Conservation (phyloP, 2,888 invertebrate genomes). For the Sclerodermus sp. region DNA sequence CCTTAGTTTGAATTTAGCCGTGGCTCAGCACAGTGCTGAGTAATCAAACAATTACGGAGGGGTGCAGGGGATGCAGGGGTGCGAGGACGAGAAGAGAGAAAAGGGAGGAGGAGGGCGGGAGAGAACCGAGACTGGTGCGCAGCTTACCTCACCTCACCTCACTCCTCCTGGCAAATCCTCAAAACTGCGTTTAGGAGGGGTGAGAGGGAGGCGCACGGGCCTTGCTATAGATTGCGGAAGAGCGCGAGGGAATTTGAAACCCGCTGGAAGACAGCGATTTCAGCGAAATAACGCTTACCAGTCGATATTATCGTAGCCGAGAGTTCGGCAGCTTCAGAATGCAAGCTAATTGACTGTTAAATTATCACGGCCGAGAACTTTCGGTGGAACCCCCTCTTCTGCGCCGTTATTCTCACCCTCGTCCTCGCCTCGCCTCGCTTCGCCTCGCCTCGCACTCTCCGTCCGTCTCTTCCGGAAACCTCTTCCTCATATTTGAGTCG, state of each 20-base stretch:
- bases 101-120: background rate
- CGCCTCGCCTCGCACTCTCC: no score
- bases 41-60: conserved; percentile 57
- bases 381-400: conserved; percentile 22
- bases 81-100: conserved; percentile 7
- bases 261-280: conserved; percentile 37
- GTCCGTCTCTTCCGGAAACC: no score
- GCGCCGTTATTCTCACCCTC: no score
- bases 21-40: conserved; percentile 55
- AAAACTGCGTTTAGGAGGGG: conserved; percentile 10
- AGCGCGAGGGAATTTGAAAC: conserved; percentile 20
- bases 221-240: conserved; percentile 16
- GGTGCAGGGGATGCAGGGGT: conserved; percentile 21
- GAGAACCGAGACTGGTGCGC: conserved; percentile 2
- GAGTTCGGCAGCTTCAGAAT: conserved; percentile 40
- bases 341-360: conserved; percentile 55
- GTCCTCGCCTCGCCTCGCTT: no score
- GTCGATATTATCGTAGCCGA: conserved; percentile 45
- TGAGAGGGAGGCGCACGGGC: conserved; percentile 20
- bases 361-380: conserved; percentile 43
- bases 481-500: no score
- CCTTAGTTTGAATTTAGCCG: conserved; percentile 53
- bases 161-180: conserved; percentile 1
- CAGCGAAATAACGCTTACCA: conserved; percentile 53
- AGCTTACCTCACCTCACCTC: background rate